phyloP scores from a whole-genome alignment of 2,797 vertebrate genomes.

The Enteromius unitaeniatus region DNA sequence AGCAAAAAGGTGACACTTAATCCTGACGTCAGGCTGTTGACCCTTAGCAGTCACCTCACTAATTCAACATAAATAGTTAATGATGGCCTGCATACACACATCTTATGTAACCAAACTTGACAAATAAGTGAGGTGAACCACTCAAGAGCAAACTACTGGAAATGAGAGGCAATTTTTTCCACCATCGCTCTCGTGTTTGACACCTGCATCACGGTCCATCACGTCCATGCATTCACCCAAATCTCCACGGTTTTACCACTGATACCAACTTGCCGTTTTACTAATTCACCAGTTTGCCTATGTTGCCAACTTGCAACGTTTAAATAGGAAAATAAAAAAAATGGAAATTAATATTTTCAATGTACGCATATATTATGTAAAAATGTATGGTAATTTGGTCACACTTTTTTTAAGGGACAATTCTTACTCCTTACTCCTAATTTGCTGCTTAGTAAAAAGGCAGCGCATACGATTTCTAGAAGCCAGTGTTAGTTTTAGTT shows the following conservation, averaged over 20 bases:
- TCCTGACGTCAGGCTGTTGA: conserved; percentile 63
- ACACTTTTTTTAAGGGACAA: not conserved
- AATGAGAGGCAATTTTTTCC: conserved; percentile 5
- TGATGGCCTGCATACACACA: conserved; percentile 54
- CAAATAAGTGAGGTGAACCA: conserved; percentile 20
- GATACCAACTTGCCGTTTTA: conserved; percentile 1
- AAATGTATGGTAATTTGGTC: not conserved
- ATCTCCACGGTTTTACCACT: conserved; percentile 20
- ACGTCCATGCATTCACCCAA: not conserved
- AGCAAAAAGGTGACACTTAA: conserved; percentile 63
- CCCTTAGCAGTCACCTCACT: conserved; percentile 62
- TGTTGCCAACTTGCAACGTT: conserved; percentile 14
- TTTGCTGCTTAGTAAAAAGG: too few species aligned
- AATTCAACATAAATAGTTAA: conserved; percentile 63
- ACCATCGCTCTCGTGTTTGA: conserved; percentile 6
- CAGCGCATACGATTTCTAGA: too few species aligned
- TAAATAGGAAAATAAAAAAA: not conserved
- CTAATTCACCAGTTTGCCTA: not conserved
- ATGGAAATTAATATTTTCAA: too few species aligned
- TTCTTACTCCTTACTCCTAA: not conserved
- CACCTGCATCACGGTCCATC: conserved; percentile 11
- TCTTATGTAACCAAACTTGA: conserved; percentile 58
- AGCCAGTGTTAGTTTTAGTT: too few species aligned
- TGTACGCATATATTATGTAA: too few species aligned
- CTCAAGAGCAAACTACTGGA: conserved; percentile 33